Conservation (phyloP, 92 coral and sea anemone genomes). For the Parazoanthus darwini region DNA sequence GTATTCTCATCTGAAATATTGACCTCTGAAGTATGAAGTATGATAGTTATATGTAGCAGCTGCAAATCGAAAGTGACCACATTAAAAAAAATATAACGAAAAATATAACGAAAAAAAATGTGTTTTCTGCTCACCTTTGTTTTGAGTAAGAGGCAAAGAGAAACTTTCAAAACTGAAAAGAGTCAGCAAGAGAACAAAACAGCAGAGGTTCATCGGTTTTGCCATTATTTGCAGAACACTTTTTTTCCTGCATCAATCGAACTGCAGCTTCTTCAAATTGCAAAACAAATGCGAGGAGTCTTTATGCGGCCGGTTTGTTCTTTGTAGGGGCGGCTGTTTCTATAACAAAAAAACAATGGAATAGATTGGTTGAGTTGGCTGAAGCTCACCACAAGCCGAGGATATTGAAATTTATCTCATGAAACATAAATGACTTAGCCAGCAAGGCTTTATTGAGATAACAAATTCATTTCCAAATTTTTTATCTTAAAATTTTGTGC, state of each 20-base stretch:
- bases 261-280: background rate
- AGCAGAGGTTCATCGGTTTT: background rate
- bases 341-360: constrained; percentile 26
- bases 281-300: constrained; percentile 16
- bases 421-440: constrained; percentile 29
- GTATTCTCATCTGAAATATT: background rate
- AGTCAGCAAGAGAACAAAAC: background rate
- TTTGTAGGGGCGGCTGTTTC: constrained; percentile 15
- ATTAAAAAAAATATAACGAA: background rate
- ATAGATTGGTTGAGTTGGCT: constrained; percentile 18
- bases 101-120: background rate
- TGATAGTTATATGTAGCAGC: background rate
- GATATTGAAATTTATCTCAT: constrained; percentile 26
- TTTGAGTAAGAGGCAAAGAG: constrained; percentile 20
- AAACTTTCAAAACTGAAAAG: constrained; percentile 14
- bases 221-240: background rate
- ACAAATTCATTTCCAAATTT: background rate
- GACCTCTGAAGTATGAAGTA: background rate
- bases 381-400: background rate
- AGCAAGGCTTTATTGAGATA: background rate
- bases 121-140: constrained; percentile 25
- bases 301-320: constrained; percentile 26
- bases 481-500: background rate
- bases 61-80: background rate
- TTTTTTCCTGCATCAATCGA: background rate